These are phyloP conservation scores for Palythoa grandiflora DNA, from an alignment of 92 coral and sea anemone genomes.

Conservation along the genomic window DNA sequence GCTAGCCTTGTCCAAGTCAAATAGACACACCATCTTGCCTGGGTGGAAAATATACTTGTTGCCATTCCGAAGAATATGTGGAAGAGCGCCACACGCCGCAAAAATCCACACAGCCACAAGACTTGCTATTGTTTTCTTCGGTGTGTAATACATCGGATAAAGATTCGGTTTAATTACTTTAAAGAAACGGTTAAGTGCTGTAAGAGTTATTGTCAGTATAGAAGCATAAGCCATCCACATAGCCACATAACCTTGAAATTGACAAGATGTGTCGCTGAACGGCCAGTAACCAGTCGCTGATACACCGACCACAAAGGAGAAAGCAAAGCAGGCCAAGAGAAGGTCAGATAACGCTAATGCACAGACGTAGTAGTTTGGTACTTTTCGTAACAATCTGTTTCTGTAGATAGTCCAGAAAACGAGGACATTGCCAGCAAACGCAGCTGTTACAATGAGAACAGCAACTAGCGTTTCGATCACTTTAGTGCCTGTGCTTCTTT, in stretches of 20 bases:
- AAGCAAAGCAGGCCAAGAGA: conserved; percentile 9
- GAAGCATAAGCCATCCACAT: conserved; percentile 50
- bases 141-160: conserved; percentile 20
- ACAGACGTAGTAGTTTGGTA: conserved; percentile 43
- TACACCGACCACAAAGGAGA: conserved; percentile 32
- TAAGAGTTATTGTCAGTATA: conserved; percentile 40
- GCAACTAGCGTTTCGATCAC: conserved; percentile 10
- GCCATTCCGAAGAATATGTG: conserved; percentile 12
- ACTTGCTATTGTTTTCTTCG: conserved; percentile 27
- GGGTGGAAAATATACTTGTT: conserved; percentile 37
- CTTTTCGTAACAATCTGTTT: conserved; percentile 14
- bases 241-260: conserved; percentile 37
- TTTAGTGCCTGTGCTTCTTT: conserved; percentile 4
- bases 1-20: conserved; percentile 18
- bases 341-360: conserved; percentile 25
- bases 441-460: conserved; percentile 5
- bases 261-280: conserved; percentile 21
- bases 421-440: conserved; percentile 27
- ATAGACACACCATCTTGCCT: conserved; percentile 33
- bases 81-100: conserved; percentile 25
- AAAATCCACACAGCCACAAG: conserved; percentile 31
- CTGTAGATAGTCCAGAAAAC: conserved; percentile 38
- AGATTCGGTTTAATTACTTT: conserved; percentile 24
- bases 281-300: conserved; percentile 37
- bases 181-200: conserved; percentile 41